Conservation (phyloP, 2,113 vertebrate genomes). For the Perca flavescens region DNA sequence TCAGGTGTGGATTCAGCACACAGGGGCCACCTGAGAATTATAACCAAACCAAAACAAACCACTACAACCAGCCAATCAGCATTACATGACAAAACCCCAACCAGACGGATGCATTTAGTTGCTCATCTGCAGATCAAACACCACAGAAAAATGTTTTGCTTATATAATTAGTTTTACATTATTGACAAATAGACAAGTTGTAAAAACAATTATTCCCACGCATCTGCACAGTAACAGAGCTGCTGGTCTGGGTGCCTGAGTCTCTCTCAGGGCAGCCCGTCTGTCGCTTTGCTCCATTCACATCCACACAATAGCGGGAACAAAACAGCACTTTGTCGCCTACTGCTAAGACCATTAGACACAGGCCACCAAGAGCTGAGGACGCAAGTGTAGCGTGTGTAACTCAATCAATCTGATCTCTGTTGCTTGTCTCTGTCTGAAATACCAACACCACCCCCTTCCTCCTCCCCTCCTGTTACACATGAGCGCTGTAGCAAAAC, state of each 20-base stretch:
- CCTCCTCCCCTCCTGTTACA: constrained; percentile 55
- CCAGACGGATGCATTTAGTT: not conserved
- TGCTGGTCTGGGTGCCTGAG: constrained; percentile 8
- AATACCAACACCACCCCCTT: constrained; percentile 42
- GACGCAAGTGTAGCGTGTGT: constrained; percentile 79
- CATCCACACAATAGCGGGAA: constrained; percentile 68
- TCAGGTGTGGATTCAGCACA: constrained; percentile 34
- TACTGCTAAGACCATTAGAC: constrained; percentile 77
- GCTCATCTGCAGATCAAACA: not conserved
- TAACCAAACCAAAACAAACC: constrained; percentile 42
- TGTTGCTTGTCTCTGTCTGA: constrained; percentile 62
- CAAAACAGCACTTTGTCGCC: constrained; percentile 80
- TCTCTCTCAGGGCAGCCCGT: constrained; percentile 34
- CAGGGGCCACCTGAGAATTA: constrained; percentile 16
- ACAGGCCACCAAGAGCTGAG: constrained; percentile 49
- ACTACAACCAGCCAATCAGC: not conserved
- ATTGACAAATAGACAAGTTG: not conserved
- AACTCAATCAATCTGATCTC: constrained; percentile 83
- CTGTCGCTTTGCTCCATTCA: constrained; percentile 62
- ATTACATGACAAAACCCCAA: constrained; percentile 15
- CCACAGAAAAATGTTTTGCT: not conserved
- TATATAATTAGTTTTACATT: not conserved
- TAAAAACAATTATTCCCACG: not conserved
- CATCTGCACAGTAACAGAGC: constrained; percentile 3
- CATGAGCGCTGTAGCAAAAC: constrained; percentile 73